A percentile compares a stretch with the other conserved stretches of the same genome.
Evolutionary conservation across 2,888 invertebrate genomes (phyloP).

Genomic region (Digitonthophagus gazella): DNA sequence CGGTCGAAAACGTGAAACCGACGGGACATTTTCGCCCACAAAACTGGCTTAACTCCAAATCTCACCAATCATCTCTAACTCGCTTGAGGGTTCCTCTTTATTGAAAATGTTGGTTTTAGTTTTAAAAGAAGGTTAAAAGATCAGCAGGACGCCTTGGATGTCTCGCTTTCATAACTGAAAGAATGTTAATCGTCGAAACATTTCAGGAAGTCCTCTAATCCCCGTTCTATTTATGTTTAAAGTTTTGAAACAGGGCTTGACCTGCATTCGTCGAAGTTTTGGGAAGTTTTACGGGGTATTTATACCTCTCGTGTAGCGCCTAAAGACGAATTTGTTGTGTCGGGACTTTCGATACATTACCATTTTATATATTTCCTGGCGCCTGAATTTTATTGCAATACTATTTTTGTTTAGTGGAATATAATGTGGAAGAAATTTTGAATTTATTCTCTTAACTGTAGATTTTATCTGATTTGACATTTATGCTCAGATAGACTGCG

Average conservation of each 20-base stretch:
- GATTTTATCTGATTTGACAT: too few species aligned
- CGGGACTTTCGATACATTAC: neutral
- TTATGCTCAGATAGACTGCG: too few species aligned
- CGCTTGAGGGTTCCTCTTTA: neutral
- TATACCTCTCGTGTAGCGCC: neutral
- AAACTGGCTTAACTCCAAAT: neutral
- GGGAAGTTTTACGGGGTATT: neutral
- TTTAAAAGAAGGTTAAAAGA: too few species aligned
- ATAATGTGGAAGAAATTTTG: too few species aligned
- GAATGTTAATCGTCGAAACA: conserved; percentile 5
- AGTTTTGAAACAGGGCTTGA: conserved; percentile 12
- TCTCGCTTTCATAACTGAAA: neutral
- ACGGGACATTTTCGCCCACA: neutral
- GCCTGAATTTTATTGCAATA: neutral
- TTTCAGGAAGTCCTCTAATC: conserved; percentile 9
- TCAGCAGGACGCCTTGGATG: too few species aligned
- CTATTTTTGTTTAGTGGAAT: too few species aligned
- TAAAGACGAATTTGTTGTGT: neutral
- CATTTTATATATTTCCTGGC: neutral
- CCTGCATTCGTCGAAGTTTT: conserved; percentile 13
- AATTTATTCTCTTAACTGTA: too few species aligned
- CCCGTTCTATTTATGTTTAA: conserved; percentile 9
- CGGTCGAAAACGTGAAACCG: neutral
- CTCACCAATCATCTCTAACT: neutral
- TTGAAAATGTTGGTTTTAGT: neutral